phyloP scores from a whole-genome alignment of 2,113 vertebrate genomes.

The Mola mola region DNA sequence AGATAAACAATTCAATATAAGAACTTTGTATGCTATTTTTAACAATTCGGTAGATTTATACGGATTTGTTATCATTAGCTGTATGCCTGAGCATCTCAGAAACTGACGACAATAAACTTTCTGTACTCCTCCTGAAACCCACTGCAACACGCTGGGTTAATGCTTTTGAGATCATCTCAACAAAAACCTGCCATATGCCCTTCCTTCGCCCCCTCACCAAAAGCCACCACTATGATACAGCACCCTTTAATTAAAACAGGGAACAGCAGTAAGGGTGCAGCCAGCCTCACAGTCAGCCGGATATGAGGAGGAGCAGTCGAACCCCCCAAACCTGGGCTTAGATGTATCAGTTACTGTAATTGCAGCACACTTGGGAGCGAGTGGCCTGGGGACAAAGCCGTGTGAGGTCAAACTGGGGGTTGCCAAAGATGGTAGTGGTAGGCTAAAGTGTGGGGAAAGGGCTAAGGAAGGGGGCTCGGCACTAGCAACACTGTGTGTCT shows the following conservation, averaged over 20 bases:
- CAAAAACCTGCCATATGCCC: conserved; percentile 42
- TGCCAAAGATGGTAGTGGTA: conserved; percentile 55
- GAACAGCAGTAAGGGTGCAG: conserved; percentile 73
- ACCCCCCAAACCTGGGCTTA: conserved; percentile 72
- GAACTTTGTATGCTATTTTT: too few relatives aligned
- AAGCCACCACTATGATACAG: conserved; percentile 55
- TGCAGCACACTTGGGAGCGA: conserved; percentile 74
- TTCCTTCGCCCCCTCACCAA: neutral
- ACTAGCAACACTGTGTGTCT: conserved; percentile 52
- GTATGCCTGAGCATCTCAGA: neutral
- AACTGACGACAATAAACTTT: conserved; percentile 13
- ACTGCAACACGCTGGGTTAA: conserved; percentile 17
- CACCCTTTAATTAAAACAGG: conserved; percentile 81
- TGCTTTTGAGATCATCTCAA: conserved; percentile 46
- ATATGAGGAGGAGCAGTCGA: conserved; percentile 74
- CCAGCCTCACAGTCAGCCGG: conserved; percentile 75
- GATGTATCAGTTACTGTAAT: conserved; percentile 83
- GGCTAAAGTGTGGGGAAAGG: conserved; percentile 62
- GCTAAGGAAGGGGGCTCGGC: conserved; percentile 25
- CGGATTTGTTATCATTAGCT: too few relatives aligned
- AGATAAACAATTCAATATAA: too few relatives aligned
- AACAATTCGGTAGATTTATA: too few relatives aligned
- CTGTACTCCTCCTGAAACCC: conserved; percentile 27
- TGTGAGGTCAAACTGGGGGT: conserved; percentile 75
- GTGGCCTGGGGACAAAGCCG: conserved; percentile 69